Percentiles rank a stretch among this genome's conserved stretches.
Evolutionary conservation across 2,113 vertebrate genomes (phyloP).

Genomic region (Hemibagrus wyckioides): DNA sequence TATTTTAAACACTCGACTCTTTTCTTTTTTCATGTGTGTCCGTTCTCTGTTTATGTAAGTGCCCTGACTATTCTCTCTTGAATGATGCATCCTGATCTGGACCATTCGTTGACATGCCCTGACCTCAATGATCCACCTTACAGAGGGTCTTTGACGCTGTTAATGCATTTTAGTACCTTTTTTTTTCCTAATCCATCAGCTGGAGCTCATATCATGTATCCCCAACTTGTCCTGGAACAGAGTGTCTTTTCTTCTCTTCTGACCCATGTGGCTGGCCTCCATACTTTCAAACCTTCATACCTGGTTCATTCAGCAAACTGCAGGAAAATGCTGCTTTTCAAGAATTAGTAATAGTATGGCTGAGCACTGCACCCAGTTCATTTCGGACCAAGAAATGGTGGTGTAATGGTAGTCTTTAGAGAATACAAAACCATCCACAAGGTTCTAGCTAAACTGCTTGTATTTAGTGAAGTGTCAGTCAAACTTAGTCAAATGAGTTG

Average conservation of each 20-base stretch:
- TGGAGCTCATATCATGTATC: conserved; percentile 1
- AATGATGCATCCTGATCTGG: not conserved
- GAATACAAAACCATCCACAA: not conserved
- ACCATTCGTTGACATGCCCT: not conserved
- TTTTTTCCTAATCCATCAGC: not conserved
- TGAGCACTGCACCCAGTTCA: not conserved
- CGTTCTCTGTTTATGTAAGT: not conserved
- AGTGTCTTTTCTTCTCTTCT: conserved; percentile 22
- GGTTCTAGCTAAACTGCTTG: not conserved
- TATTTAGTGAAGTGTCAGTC: not conserved
- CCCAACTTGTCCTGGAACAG: not conserved
- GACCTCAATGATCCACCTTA: not conserved
- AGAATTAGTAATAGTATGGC: not conserved
- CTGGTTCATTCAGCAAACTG: conserved; percentile 10
- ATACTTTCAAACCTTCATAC: conserved; percentile 25
- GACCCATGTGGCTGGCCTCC: not conserved
- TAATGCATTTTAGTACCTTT: not conserved
- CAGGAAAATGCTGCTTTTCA: not conserved
- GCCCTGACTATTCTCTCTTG: not conserved
- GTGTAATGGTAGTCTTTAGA: not conserved
- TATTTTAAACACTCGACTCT: not conserved
- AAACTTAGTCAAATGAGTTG: conserved; percentile 8
- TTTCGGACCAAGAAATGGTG: conserved; percentile 21
- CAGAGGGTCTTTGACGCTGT: not conserved
- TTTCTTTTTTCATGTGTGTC: not conserved